Base-by-base conservation (phyloP, 2,797 vertebrate genomes). In the Benthosema pterotum region DNA sequence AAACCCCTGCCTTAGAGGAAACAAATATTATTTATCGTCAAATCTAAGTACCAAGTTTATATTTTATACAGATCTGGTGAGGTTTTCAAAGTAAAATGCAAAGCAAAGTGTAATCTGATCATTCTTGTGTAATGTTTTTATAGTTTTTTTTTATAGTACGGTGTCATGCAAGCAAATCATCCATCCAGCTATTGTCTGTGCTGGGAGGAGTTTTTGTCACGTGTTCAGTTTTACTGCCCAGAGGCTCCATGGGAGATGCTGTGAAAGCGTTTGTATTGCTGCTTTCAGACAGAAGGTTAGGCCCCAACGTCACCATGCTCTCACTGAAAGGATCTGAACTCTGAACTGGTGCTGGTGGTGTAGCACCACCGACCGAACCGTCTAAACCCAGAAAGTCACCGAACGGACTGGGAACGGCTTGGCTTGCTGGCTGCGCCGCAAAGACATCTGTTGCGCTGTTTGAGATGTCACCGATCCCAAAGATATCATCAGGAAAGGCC, bases 111-210 rank as follows among this genome's bases (percentile, higher is more conserved):
- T 52, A 57, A 8, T 38, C 32, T 38, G 32, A 9, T 38, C 32
- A 38, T 38, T 8, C 7, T 38, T 38, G 8, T 38, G 32, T 38
- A 9, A 38, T 38, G 32, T 38, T 38, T 38, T 38, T 38, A 38
- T 7, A 32, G 8, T 32, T 32, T 1, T 6, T 38, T 9, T 38
- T n/a, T n/a, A n/a, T n/a, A n/a, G 32, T 15, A 53, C 5, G 22
- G 22, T 18, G 6, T 83, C 76, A 93, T 2, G 88, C 90, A 0
- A 93, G 75, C 57, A 93, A 77, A 59, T 93, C 91, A 74, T 92
- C 88, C 82, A 93, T 89, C 92, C 90, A 93, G 77, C 81, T 89
- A 11, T 54, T 89, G 52, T 73, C 47, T 49, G 71, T 52, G 43
- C 56, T 60, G 1, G 25, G 43, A 1, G 25, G 43, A 16, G 55